phyloP scores from a whole-genome alignment of 2,113 vertebrate genomes.

The Gobio gobio region DNA sequence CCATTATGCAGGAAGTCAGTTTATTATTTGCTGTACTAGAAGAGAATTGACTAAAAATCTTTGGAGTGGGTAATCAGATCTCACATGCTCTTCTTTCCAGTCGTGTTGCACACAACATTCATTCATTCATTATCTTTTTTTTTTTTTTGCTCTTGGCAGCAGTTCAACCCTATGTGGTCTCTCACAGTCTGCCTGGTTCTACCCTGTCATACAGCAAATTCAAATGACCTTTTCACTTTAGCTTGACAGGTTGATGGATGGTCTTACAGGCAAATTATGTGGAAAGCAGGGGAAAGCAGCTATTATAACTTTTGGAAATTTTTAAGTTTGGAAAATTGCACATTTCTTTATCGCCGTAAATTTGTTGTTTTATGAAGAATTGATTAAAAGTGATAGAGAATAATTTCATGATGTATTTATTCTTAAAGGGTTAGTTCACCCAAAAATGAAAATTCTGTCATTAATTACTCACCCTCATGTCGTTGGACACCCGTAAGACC shows the following conservation, averaged over 20 bases:
- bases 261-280: neutral
- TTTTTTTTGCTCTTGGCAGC: conserved; percentile 20
- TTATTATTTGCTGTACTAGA: conserved; percentile 30
- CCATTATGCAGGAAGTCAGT: neutral
- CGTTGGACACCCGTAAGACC: too few relatives aligned
- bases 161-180: conserved; percentile 14
- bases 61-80: conserved; percentile 28
- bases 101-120: neutral
- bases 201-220: conserved; percentile 2
- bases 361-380: neutral
- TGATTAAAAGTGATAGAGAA: neutral
- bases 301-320: neutral
- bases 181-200: conserved; percentile 9
- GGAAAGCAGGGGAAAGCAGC: neutral
- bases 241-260: conserved; percentile 12
- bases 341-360: neutral
- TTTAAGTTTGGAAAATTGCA: neutral
- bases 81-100: neutral
- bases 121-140: neutral
- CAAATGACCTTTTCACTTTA: conserved; percentile 13
- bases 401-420: too few relatives aligned
- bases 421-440: too few relatives aligned
- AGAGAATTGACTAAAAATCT: conserved; percentile 20
- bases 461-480: too few relatives aligned
- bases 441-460: too few relatives aligned